These are phyloP conservation scores for Sylvia atricapilla DNA, from an alignment of 2,113 vertebrate genomes.

Conservation along the genomic window DNA sequence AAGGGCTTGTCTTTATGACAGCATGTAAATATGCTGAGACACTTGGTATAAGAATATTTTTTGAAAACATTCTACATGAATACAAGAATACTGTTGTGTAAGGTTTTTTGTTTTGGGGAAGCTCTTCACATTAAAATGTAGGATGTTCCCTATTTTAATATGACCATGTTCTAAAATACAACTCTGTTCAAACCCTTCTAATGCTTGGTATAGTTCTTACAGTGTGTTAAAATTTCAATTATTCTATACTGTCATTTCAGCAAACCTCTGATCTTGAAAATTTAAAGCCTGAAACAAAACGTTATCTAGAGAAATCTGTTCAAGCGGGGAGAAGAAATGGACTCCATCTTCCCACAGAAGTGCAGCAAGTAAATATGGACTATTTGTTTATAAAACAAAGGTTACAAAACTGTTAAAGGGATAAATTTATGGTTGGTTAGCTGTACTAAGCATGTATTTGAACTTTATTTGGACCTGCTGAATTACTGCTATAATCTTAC, in stretches of 20 bases:
- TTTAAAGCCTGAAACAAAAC: conserved; percentile 82
- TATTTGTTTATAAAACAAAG: neutral
- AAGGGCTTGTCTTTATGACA: neutral
- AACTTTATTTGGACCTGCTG: neutral
- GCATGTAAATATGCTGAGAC: neutral
- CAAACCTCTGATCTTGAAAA: conserved; percentile 71
- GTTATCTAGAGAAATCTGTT: conserved; percentile 86
- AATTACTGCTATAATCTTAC: neutral
- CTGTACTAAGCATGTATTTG: neutral
- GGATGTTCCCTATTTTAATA: neutral
- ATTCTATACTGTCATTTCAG: conserved; percentile 71
- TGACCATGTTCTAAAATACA: neutral
- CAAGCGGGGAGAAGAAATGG: conserved; percentile 87
- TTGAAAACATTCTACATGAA: neutral
- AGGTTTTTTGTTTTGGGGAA: neutral
- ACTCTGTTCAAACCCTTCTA: neutral
- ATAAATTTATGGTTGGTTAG: neutral
- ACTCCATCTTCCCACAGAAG: conserved; percentile 86
- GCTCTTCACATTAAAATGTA: neutral
- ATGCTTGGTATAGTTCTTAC: neutral
- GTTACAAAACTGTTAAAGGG: neutral
- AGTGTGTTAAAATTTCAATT: neutral
- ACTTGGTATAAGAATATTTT: neutral
- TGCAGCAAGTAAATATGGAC: conserved; percentile 80
- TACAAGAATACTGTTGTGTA: neutral